Base-by-base conservation (phyloP, 2,113 vertebrate genomes). In the Pelvicachromis taeniatus region DNA sequence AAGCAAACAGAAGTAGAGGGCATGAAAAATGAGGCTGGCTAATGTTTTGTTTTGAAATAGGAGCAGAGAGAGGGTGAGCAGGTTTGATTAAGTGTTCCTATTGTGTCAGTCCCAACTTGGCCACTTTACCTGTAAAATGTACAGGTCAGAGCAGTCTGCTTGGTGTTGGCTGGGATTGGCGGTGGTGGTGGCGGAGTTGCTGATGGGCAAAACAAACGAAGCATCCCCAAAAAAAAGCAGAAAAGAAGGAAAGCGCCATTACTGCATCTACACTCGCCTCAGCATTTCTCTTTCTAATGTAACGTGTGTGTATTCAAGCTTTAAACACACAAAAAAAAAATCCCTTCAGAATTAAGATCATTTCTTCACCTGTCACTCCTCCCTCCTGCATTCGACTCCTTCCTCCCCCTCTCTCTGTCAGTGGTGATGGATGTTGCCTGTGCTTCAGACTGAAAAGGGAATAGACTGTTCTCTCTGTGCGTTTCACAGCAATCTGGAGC, bases 341-440 rank as follows among this genome's bases (percentile, higher is more conserved):
- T 91, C 89, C 86, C 91, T n/a, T 87, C 84, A 86, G 92, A 91
- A 92, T 91, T 77, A 88, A 88, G 86, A 90, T 89, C 61, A 80
- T 81, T 89, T 81, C 58, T 90, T 91, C 87, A 92, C 88, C 88
- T 91, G 89, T 93, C 92, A 91, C 83, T 73, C 63, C 84, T 53
- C 48, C 2, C 70, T 58, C 78, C 55, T 31, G 45, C 70, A 75
- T 52, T 75, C 70, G 19, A 33, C 26, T 52, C 70, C 6, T 75
- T 33, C 70, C 29, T 45, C 82, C 40, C 52, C 50, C 35, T 55
- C 73, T 63, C 83, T 85, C 87, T 91, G 92, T 93, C 94, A 95
- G 85, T 68, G 65, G 82, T 95, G 93, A 95, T 95, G 93, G 90
- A 94, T 95, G 94, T 93, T 93, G 80, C 89, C 89, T 91, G 89